Evolutionary conservation across 2,888 invertebrate species (phyloP), one percentile per base, ranked within the genome.

Genomic region (Scelioninae gen. 1): DNA sequence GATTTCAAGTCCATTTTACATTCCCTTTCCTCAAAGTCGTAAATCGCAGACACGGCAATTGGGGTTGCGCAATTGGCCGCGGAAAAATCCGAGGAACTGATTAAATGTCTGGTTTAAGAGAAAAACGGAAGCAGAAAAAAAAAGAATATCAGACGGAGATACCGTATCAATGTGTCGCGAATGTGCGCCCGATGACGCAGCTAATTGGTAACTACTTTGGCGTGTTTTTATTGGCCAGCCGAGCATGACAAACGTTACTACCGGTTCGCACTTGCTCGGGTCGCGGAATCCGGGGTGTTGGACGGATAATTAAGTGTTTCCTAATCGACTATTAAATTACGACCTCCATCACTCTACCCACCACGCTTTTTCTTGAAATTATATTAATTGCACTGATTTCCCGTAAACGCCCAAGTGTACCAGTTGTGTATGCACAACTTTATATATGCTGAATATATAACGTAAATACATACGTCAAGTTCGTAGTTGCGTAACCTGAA

Each of bases 231-330:
- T 77, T 63, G 60, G 53, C 11, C 71, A 62, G 0, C 13, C 34
- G 16, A 82, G 76, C 82, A 65, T 77, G 68, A 77, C 82, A 38
- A 72, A 72, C 71, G 62, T 77, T 63, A 65, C 56, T 38, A 31
- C 49, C 56, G 32, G 65, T 53, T 71, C 40, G 29, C 60, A 79
- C 72, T 72, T 55, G 79, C 60, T 38, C 62, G 65, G 23, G 16
- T 38, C 45, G 10, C 40, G 63, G 38, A 65, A 78, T 71, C 63
- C 11, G 47, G 69, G 56, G 66, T 62, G 71, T 49, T 66, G 58
- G 62, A 69, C 16, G 53, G 63, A 76, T 82, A 82, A 82, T 82
- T 82, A 71, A 71, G 71, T 60, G 47, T 82, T 82, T 82, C 76
- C 60, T 76, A 82, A 82, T 82, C 81, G 76, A 45, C 81, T 60